phyloP scores from a whole-genome alignment of 2,113 vertebrate genomes.

The Corythaeola cristata region DNA sequence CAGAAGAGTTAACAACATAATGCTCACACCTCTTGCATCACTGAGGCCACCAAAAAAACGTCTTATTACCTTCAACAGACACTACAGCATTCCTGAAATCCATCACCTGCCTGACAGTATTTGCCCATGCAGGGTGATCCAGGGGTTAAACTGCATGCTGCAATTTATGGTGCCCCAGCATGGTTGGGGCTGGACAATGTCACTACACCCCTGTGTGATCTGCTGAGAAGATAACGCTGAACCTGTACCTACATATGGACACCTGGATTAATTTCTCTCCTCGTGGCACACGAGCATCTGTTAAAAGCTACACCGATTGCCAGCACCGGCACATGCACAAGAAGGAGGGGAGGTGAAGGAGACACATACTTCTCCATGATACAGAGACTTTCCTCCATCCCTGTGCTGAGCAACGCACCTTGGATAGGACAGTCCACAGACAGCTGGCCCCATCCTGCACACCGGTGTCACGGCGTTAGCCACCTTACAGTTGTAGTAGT shows the following conservation, averaged over 20 bases:
- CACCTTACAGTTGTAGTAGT: not conserved
- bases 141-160: not conserved
- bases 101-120: not conserved
- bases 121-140: rapidly evolving
- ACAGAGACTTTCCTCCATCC: not conserved
- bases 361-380: rapidly evolving
- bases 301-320: not conserved
- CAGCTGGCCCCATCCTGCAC: not conserved
- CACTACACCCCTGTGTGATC: not conserved
- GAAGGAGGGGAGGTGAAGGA: not conserved
- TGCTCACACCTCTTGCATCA: rapidly evolving
- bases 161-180: not conserved
- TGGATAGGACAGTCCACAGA: too few relatives aligned
- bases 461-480: rapidly evolving
- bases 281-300: rapidly evolving
- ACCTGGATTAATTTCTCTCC: not conserved
- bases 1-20: not conserved
- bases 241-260: not conserved
- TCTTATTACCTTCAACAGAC: not conserved
- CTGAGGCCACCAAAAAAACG: not conserved
- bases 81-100: not conserved
- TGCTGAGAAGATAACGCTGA: not conserved
- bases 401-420: not conserved
- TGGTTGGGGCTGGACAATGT: too few relatives aligned
- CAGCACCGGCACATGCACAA: rapidly evolving